Evolutionary conservation across 2,113 vertebrate genomes (phyloP), one percentile per base, ranked within the genome.

Genomic region (Erythrocercus mccallii): DNA sequence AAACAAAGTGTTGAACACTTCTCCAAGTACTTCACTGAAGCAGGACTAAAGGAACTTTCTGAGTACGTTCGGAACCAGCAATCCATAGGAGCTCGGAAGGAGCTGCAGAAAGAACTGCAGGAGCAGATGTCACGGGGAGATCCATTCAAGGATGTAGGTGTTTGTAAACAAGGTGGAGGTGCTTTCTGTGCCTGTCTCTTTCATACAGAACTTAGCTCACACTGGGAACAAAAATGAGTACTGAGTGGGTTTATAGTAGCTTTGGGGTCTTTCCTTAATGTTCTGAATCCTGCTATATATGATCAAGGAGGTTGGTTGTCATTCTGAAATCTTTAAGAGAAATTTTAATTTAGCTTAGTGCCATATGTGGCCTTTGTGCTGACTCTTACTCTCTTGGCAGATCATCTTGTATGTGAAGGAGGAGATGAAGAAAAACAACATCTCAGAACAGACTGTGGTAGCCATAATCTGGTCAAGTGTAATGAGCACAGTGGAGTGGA

Each of bases 401-500:
- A 99, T 99, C 88, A 99, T 99, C 88, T 88, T 98, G 76, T 99
- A 99, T 3, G 98, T 99, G 96, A 99, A 98, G 81, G 99, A 99
- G 92, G 99, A 99, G 97, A 99, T 99, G 99, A 99, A 99, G 88
- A 99, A 99, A 96, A 98, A 98, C 66, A 98, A 98, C 98, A 99
- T 99, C 97, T 99, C 99, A 0, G 99, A 99, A 95, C 99, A 99
- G 94, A 98, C 98, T 13, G 99, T 99, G 97, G 99, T 99, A 51
- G 88, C 98, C 90, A 99, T 99, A 86, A 98, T 99, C 85, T 99
- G 99, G 99, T 99, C 98, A 58, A 99, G 99, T 70, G 98, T 99
- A 37, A 99, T 99, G 99, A 99, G 99, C 97, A 99, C 97, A 0
- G 99, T 99, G 77, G 99, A 99, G 88, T 99, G 99, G 99, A 99